A percentile compares a stretch with the other conserved stretches of the same genome.
phyloP scores from a whole-genome alignment of 2,797 vertebrate species.

The Gallinago nigripennis region DNA sequence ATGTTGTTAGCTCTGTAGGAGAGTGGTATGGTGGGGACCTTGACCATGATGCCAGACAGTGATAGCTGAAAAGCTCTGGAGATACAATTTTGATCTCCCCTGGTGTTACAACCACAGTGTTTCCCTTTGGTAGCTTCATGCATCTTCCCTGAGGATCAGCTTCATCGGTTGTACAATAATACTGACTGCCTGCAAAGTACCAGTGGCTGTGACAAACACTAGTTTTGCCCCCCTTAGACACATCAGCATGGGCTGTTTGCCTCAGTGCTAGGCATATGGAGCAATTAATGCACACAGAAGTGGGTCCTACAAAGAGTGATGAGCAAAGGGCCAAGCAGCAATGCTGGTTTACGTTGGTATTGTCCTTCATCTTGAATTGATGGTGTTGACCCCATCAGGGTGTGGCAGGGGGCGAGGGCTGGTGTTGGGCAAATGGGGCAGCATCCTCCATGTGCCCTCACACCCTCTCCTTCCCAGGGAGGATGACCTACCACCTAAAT shows the following conservation, averaged over 20 bases:
- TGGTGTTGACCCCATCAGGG: background rate
- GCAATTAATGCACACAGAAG: background rate
- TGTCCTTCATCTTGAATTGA: background rate
- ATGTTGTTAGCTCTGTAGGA: background rate
- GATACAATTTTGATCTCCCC: background rate
- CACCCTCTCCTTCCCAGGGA: constrained; percentile 81
- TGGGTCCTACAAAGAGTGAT: background rate
- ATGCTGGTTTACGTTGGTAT: background rate
- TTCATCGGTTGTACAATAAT: background rate
- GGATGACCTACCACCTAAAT: constrained; percentile 95
- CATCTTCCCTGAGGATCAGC: background rate
- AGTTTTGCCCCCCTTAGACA: background rate
- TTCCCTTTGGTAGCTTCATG: background rate
- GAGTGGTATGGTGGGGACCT: background rate
- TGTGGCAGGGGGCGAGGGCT: background rate
- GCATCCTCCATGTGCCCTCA: background rate
- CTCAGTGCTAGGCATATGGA: background rate
- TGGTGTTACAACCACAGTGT: background rate
- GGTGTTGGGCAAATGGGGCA: background rate
- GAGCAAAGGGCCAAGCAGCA: background rate
- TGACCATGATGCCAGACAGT: background rate
- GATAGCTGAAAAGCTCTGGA: background rate
- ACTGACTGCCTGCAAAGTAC: background rate
- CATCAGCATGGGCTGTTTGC: fast-evolving
- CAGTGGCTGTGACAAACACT: background rate